These are phyloP conservation scores for Melanaphis sacchari DNA, from an alignment of 1,140 invertebrate species.

Conservation along the genomic window DNA sequence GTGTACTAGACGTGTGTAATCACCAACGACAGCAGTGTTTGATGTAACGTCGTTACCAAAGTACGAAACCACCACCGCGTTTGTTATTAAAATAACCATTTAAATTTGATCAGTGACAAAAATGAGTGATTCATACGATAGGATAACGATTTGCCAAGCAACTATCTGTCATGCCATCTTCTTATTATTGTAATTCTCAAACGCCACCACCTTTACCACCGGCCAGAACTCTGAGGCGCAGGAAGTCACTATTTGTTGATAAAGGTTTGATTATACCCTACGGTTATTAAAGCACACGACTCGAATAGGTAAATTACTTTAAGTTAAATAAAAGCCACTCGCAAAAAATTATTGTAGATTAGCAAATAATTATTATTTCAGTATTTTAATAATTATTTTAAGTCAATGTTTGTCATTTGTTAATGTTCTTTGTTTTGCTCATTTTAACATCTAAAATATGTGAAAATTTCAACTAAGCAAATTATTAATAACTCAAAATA, in stretches of 20 bases:
- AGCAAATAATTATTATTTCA: not conserved
- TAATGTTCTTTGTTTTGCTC: not conserved
- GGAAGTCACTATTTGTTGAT: slow-evolving; percentile 33
- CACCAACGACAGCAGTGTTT: not conserved
- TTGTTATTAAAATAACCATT: not conserved
- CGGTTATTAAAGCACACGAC: not conserved
- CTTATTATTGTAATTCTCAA: slow-evolving; percentile 23
- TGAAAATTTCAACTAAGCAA: not conserved
- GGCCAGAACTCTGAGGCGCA: slow-evolving; percentile 7
- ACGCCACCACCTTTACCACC: slow-evolving; percentile 46
- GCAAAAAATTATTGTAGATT: not conserved
- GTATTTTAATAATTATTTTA: not conserved
- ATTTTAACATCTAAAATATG: not conserved
- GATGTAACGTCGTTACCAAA: not conserved
- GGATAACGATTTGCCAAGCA: not conserved
- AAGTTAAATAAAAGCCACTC: not conserved
- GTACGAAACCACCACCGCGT: not conserved
- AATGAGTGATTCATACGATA: slow-evolving; percentile 33
- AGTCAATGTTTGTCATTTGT: not conserved
- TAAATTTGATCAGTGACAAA: slow-evolving; percentile 19
- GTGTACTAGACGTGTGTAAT: slow-evolving; percentile 34
- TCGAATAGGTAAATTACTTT: not conserved
- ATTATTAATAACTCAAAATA: not conserved
- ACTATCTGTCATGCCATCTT: slow-evolving; percentile 38
- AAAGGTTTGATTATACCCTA: slow-evolving; percentile 36